Conservation (phyloP, 2,888 invertebrate genomes). For the Priapulus caudatus region DNA sequence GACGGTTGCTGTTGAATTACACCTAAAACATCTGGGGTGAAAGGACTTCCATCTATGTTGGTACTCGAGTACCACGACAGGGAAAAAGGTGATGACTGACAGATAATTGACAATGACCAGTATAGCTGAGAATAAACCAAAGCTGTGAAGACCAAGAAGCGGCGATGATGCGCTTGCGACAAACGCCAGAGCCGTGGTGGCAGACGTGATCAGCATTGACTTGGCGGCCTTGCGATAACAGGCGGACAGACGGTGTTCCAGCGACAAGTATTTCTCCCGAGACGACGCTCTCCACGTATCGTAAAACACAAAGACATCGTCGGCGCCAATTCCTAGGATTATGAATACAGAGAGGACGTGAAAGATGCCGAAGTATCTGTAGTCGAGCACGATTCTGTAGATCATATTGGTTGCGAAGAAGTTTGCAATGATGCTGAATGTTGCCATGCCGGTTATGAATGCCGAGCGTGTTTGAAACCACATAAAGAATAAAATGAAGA, state of each 20-base stretch:
- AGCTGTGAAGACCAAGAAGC: conserved; percentile 27
- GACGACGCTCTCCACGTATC: conserved; percentile 26
- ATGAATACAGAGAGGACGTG: conserved; percentile 34
- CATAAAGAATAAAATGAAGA: conserved; percentile 22
- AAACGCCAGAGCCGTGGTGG: conserved; percentile 33
- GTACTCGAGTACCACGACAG: conserved; percentile 24
- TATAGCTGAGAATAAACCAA: conserved; percentile 29
- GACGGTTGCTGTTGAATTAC: too few relatives aligned
- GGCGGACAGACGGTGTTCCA: conserved; percentile 28
- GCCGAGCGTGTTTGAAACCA: conserved; percentile 22
- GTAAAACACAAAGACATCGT: conserved; percentile 30
- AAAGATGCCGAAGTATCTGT: conserved; percentile 32
- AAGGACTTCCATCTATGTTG: not conserved
- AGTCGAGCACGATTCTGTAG: conserved; percentile 22
- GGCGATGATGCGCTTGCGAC: conserved; percentile 26
- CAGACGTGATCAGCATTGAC: conserved; percentile 32
- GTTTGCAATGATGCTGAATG: conserved; percentile 19
- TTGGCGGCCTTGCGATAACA: conserved; percentile 30
- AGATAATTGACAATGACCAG: conserved; percentile 32
- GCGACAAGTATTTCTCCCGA: conserved; percentile 18
- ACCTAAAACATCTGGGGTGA: too few relatives aligned
- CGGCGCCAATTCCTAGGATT: conserved; percentile 27
- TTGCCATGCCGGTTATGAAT: conserved; percentile 17
- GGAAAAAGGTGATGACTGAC: conserved; percentile 33
- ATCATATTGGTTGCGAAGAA: conserved; percentile 21